Evolutionary conservation across 2,888 invertebrate species (phyloP), one percentile per base, ranked within the genome.

Genomic region (Horisme vitalbata): DNA sequence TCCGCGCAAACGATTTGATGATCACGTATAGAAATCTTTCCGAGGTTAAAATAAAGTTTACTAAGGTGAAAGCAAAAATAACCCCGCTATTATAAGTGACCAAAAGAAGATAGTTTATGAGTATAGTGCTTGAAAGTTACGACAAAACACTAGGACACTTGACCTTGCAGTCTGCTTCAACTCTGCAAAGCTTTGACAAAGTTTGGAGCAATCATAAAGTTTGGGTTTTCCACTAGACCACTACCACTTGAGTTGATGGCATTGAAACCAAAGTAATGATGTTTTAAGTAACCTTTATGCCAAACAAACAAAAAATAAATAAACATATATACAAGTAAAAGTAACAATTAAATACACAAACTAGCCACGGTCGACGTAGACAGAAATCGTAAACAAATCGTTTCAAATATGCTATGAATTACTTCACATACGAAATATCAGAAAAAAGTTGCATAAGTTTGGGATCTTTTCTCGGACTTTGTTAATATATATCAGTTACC

Each of bases 381-480:
- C 23, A 31, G 23, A 30, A 14, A 28, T 33, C 31, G 24, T 41
- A 39, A 50, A 48, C 43, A 6, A 28, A 26, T 24, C 14, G 31
- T 32, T 30, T 36, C 32, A 20, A 26, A 32, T 18, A 23, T 38
- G 41, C 30, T 50, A 48, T 38, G 23, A 27, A 39, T 41, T 33
- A 34, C 27, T 47, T 36, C 39, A 38, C 43, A 36, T 28, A 23
- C 32, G 13, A 38, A 50, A 53, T 45, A 45, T 45, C 47, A 53
- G 24, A 44, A 54, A 55, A 55, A 55, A 55, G 56, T 44, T 52
- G 47, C 32, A 36, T 27, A 31, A 26, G 33, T 36, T 30, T 26
- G 27, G 36, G 10, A 18, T 8, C 7, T 14, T 18, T 30, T 14
- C 9, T 12, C 14, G 30, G 20, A 13, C 15, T 24, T 24, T 35